Conservation (phyloP, 2,888 invertebrate genomes). For the Nineta flava region DNA sequence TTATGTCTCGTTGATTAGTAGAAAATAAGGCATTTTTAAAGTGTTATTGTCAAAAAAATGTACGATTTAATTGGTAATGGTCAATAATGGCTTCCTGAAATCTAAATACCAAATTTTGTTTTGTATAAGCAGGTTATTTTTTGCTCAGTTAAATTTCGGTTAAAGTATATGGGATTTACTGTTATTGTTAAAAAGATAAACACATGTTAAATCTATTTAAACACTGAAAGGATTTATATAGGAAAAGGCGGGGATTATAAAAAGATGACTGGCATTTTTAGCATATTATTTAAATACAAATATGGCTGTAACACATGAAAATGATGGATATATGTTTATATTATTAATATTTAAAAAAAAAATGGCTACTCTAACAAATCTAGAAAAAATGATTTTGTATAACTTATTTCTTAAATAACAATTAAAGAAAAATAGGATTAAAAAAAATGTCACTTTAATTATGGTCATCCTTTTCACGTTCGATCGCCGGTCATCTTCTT, state of each 20-base stretch:
- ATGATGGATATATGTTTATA: neutral
- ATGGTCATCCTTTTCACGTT: neutral
- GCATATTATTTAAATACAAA: neutral
- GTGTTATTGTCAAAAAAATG: too few relatives aligned
- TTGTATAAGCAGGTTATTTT: too few relatives aligned
- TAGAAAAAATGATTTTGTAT: too few relatives aligned
- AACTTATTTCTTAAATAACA: too few relatives aligned
- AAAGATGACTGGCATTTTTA: conserved; percentile 4
- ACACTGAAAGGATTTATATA: neutral
- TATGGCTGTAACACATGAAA: neutral
- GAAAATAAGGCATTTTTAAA: too few relatives aligned
- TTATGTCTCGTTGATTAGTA: too few relatives aligned
- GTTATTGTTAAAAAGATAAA: neutral
- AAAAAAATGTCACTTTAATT: neutral
- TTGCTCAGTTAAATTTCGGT: too few relatives aligned
- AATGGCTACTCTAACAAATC: neutral
- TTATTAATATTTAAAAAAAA: neutral
- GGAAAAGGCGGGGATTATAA: conserved; percentile 1
- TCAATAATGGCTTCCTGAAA: too few relatives aligned
- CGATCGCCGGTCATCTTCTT: conserved; percentile 1
- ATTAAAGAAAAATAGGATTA: too few relatives aligned
- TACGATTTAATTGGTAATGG: too few relatives aligned
- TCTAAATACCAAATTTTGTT: too few relatives aligned
- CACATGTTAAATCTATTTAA: too few relatives aligned
- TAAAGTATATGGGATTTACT: neutral